Conservation (phyloP, 2,797 vertebrate species). For the Borostomias antarcticus region DNA sequence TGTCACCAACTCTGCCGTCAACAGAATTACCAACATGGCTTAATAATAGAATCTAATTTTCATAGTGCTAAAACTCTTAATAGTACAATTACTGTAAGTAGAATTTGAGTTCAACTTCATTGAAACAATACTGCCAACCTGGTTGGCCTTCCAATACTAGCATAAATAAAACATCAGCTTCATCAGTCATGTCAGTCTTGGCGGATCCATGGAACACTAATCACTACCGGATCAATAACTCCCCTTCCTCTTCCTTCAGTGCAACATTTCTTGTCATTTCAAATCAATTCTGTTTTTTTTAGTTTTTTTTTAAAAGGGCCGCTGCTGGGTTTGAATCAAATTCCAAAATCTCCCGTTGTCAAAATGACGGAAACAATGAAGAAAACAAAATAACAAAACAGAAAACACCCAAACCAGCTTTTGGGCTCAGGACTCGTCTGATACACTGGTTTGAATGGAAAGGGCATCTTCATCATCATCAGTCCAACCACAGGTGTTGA, state of each 20-base stretch:
- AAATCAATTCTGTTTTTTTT: not conserved
- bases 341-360: not conserved
- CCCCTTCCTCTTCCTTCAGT: slow-evolving; percentile 1
- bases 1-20: too few species aligned
- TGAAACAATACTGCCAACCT: not conserved
- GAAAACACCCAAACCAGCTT: too few species aligned
- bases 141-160: not conserved
- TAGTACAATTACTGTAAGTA: not conserved
- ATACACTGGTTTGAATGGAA: too few species aligned
- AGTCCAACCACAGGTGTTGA: too few species aligned
- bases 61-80: not conserved
- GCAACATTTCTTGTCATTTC: slow-evolving; percentile 13
- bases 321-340: not conserved
- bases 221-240: not conserved
- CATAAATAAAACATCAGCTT: not conserved
- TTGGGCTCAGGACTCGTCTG: not conserved
- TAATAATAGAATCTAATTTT: not conserved
- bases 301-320: not conserved
- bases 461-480: too few species aligned
- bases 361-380: not conserved
- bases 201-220: not conserved
- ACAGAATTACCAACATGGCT: not conserved
- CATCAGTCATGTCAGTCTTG: not conserved
- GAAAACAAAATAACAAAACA: not conserved
- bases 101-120: not conserved